Base-by-base conservation (phyloP, 2,888 invertebrate genomes). In the Chymomyza caudatula region DNA sequence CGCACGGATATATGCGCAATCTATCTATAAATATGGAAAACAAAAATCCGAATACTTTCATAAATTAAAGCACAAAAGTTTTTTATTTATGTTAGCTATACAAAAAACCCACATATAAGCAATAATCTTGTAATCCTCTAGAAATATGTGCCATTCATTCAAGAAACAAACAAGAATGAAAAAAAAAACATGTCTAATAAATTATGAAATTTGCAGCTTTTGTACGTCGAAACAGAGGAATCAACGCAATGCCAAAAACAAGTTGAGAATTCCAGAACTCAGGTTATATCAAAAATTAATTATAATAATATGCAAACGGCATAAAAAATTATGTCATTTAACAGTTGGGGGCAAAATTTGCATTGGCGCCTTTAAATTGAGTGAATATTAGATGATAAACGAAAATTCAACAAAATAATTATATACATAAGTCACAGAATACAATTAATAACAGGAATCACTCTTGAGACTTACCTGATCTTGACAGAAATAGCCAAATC, bases 401-500 rank as follows among this genome's bases (percentile, higher is more conserved):
- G 55, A 63, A 58, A 54, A 55, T 13, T 37, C 11, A 51, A 70
- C 60, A 60, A 64, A 47, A 47, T n/a, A n/a, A n/a, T 42, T 29
- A 66, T 54, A 37, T 58, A 51, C 4, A 44, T 11, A 44, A 0
- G 47, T 17, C 19, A 17, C 2, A 37, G 8, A 37, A 37, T 11
- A 37, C 8, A 3, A 11, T 37, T 37, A 37, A 37, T 11, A 37
- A 37, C 29, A 3, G 3, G 0, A 37, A 37, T 37, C 29, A 37
- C 3, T 8, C 29, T 8, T 53, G 53, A 25, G 11, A 88, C 93
- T 92, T 87, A 95, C 94, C 92, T 95, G 95, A 90, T 96, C 96
- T 74, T 96, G 96, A 89, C 96, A 96, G 89, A 96, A 96, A 91
- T 96, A 96, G 87, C 96, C 96, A 90, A 96, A 95, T 86, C 96